Base-by-base conservation (phyloP, 2,888 invertebrate genomes). In the Drosophila flavopinicola region DNA sequence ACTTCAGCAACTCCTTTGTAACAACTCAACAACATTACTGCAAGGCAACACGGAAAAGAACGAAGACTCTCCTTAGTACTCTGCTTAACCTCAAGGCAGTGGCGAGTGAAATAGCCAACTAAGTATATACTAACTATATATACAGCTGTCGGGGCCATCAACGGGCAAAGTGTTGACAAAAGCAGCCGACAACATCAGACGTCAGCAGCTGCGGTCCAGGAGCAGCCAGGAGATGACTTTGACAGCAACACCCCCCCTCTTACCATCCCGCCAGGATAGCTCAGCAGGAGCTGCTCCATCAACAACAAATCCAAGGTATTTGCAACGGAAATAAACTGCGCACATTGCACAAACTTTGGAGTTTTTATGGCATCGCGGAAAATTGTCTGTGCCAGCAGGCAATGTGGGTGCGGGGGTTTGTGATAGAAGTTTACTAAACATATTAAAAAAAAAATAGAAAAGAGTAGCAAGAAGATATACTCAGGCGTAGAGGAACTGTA, bases 311-410 rank as follows among this genome's bases (percentile, higher is more conserved):
- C 80, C 80, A 75, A 82, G 80, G 80, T 82, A 82, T 80, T 84
- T 86, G 80, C 87, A 80, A 72, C 78, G 85, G 87, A 86, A 82
- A 86, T 80, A 86, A 86, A 82, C 78, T 86, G 87, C 74, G 84
- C 84, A 74, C 71, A 76, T 78, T 85, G 86, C 80, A 84, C 53
- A 84, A 84, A 84, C 78, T 82, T 86, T 71, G 61, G 60, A 74
- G 76, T 75, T 66, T 69, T 69, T 78, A 75, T 77, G 68, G 78
- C 78, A 77, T 70, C 61, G 64, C 70, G 78, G 78, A 77, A 76
- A 76, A 74, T 77, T 74, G 78, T 77, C 66, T 73, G 56, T 38
- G 39, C 27, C 13, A 27, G 48, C 20, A 9, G 20, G 24, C 7
- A 33, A 15, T 7, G 9, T 3, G 6, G n/a, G 6, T 59, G 56